A percentile compares a stretch with the other conserved stretches of the same genome.
These are phyloP conservation scores for Enchytraeus crypticus DNA, from an alignment of 2,888 invertebrate species.

Conservation along the genomic window DNA sequence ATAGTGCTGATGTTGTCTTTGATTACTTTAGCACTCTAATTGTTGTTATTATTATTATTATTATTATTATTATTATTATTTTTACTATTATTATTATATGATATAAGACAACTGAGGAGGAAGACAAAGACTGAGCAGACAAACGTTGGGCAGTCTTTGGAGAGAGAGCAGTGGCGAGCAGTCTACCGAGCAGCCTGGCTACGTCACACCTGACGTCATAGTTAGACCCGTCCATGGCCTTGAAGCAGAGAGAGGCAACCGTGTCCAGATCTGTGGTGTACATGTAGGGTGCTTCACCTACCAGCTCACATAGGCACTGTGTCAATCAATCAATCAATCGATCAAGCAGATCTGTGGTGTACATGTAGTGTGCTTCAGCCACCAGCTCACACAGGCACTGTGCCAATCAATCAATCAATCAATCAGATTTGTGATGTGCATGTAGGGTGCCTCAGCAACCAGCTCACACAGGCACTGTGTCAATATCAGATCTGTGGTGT, in stretches of 20 bases:
- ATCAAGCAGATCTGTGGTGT: too few species aligned
- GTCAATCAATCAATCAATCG: too few species aligned
- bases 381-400: neutral
- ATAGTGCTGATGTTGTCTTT: too few species aligned
- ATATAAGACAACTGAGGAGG: too few species aligned
- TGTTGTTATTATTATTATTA: too few species aligned
- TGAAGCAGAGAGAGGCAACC: conserved; percentile 78
- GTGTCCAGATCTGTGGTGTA: conserved; percentile 82
- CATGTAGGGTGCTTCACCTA: conserved; percentile 71
- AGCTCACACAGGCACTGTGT: conserved; percentile 76
- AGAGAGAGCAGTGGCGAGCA: conserved; percentile 59
- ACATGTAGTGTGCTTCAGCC: too few species aligned
- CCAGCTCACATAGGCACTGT: conserved; percentile 76
- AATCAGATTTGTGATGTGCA: conserved; percentile 76
- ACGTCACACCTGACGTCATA: conserved; percentile 85
- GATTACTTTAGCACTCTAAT: too few species aligned
- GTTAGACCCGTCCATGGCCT: conserved; percentile 82
- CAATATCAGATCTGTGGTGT: conserved; percentile 76
- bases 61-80: too few species aligned
- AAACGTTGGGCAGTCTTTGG: neutral
- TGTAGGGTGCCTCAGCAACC: conserved; percentile 70
- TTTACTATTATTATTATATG: too few species aligned
- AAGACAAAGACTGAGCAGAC: too few species aligned
- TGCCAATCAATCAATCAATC: neutral
- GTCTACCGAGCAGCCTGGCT: conserved; percentile 77